Evolutionary conservation across 2,888 invertebrate genomes (phyloP).

Genomic region (Stenotaenia linearis): DNA sequence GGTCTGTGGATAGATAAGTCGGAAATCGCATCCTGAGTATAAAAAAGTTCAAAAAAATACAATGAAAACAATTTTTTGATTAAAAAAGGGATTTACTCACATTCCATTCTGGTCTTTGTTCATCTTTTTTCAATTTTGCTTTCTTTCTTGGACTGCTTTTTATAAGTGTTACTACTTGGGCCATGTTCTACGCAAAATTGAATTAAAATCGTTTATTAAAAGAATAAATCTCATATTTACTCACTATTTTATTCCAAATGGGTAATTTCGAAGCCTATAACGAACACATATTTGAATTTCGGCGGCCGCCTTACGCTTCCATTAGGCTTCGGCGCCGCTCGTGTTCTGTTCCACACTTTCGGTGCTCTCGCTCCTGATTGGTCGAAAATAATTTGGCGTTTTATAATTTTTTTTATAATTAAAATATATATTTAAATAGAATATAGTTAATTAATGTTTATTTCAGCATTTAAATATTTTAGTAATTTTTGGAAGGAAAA

Average conservation of each 20-base stretch:
- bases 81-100: no score
- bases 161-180: background rate
- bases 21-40: background rate
- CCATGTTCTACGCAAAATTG: background rate
- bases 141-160: background rate
- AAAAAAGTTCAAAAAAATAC: background rate
- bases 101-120: background rate
- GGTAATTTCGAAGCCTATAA: background rate
- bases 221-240: background rate
- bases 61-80: background rate
- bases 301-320: background rate
- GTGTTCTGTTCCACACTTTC: background rate
- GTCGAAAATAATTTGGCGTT: background rate
- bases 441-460: no score
- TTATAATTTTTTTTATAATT: no score
- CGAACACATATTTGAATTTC: background rate
- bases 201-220: background rate
- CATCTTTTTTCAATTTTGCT: background rate
- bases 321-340: background rate
- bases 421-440: no score
- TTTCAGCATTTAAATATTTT: no score
- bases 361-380: background rate
- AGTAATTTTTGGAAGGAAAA: no score
- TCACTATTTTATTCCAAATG: background rate
- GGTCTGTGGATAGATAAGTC: background rate